Evolutionary conservation across 2,797 vertebrate species (phyloP), one percentile per base, ranked within the genome.

Genomic region (Micropoecilia bifurca): DNA sequence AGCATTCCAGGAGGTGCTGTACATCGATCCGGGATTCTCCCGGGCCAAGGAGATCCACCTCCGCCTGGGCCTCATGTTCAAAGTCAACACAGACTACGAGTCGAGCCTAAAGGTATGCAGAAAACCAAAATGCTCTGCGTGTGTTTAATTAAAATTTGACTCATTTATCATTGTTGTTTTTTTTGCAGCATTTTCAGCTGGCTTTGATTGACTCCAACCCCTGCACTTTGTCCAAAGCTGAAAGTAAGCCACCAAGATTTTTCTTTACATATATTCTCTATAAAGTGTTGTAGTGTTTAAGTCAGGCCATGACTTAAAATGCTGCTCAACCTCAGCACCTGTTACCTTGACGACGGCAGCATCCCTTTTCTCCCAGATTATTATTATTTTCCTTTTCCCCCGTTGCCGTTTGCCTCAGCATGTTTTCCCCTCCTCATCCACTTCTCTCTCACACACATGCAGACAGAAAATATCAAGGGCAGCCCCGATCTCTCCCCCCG

Each of bases 141-240:
- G 28, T 7, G 12, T 33, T 4, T n/a, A 28, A 61, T n/a, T 36
- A 20, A 14, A 63, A 8, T 63, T 36, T 63, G 30, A 20, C 59
- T 63, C 16, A 20, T 36, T 36, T 63, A 28, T 18, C 7, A 41
- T 80, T 33, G 71, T 36, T 39, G 0, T 22, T 22, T 2, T 8
- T 78, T 25, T 80, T 80, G 7, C 96, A 99, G 98, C 98, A 99
- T 98, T 99, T 99, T 97, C 98, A 99, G 96, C 97, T 99, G 97
- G 98, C 98, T 97, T 97, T 99, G 97, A 97, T 99, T 96, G 98
- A 99, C 97, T 99, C 97, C 93, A 99, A 98, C 95, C 96, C 97
- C 96, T 99, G 98, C 97, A 99, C 98, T 98, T 99, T 99, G 98
- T 99, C 98, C 95, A 98, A 98, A 95, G 97, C 97, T 97, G 98